Percentiles rank a stretch among this genome's conserved stretches.
phyloP scores from a whole-genome alignment of 2,888 invertebrate genomes.

The Euspilapteryx auroguttella region DNA sequence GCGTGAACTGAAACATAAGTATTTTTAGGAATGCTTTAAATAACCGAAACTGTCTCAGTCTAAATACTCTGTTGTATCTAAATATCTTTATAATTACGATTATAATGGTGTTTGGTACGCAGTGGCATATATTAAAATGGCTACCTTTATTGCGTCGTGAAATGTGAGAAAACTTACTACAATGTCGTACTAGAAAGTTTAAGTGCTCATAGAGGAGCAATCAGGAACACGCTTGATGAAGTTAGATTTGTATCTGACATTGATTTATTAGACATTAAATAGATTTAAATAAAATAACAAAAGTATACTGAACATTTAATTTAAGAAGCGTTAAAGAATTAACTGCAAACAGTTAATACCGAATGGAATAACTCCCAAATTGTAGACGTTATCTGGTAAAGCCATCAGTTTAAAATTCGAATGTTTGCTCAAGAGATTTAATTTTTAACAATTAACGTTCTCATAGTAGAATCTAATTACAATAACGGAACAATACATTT shows the following conservation, averaged over 20 bases:
- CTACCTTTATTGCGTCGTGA: conserved; percentile 8
- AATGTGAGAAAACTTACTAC: conserved; percentile 14
- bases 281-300: too few species aligned
- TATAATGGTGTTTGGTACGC: conserved; percentile 8
- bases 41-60: conserved; percentile 12
- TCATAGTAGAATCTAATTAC: conserved; percentile 4
- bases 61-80: conserved; percentile 10
- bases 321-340: too few species aligned
- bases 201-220: conserved; percentile 3
- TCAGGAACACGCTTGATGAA: conserved; percentile 1
- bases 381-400: conserved; percentile 18
- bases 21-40: conserved; percentile 15
- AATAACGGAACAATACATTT: conserved; percentile 4
- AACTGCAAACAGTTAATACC: too few species aligned
- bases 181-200: conserved; percentile 3
- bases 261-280: conserved; percentile 4
- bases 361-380: too few species aligned
- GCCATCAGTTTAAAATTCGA: conserved; percentile 13
- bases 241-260: conserved; percentile 4
- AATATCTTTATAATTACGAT: conserved; percentile 16
- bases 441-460: conserved; percentile 16
- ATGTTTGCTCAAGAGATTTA: conserved; percentile 12
- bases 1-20: conserved; percentile 20
- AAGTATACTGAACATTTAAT: too few species aligned
- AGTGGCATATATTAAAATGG: conserved; percentile 3